Percentiles rank a stretch among this genome's conserved stretches.
phyloP scores from a whole-genome alignment of 2,113 vertebrate genomes.

The Petrocephalus zakoni region DNA sequence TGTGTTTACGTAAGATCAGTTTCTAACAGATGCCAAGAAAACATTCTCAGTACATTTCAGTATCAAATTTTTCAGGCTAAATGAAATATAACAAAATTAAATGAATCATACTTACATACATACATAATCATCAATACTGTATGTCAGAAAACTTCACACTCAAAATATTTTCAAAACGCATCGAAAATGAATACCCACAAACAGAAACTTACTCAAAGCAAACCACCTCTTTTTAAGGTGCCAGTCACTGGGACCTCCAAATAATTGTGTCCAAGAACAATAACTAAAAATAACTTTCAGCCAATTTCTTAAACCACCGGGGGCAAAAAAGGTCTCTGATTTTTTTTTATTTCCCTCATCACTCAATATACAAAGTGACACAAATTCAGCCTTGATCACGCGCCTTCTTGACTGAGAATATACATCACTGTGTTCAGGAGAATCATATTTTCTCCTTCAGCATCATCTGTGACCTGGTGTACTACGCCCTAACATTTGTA shows the following conservation, averaged over 20 bases:
- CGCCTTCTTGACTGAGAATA: not conserved
- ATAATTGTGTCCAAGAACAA: not conserved
- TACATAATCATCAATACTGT: not conserved
- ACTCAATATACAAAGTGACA: not conserved
- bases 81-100: not conserved
- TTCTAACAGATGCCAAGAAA: not conserved
- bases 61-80: not conserved
- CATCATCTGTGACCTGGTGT: not conserved
- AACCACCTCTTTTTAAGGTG: not conserved
- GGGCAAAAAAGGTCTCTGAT: not conserved
- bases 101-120: not conserved
- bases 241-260: not conserved
- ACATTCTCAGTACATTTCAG: not conserved
- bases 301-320: not conserved
- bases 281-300: not conserved
- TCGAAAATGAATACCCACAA: not conserved
- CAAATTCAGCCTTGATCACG: not conserved
- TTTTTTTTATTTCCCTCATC: not conserved
- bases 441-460: not conserved
- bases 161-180: not conserved
- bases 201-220: not conserved
- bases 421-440: not conserved
- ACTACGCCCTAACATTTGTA: not conserved
- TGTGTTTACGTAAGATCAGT: constrained; percentile 12
- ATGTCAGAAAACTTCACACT: not conserved